Conservation (phyloP, 2,888 invertebrate genomes). For the Harpalus rufipes region DNA sequence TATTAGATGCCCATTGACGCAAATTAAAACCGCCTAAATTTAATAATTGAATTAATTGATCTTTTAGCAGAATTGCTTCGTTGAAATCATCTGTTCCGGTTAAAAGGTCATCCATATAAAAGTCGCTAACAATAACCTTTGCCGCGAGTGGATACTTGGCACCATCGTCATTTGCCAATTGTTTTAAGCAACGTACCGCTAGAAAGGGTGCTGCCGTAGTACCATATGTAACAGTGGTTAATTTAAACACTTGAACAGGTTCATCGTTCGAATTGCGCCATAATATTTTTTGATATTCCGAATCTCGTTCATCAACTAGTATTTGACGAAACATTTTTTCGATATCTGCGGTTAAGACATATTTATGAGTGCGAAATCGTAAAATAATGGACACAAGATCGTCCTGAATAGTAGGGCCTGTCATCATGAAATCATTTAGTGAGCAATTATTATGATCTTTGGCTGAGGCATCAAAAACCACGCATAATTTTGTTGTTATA, state of each 20-base stretch:
- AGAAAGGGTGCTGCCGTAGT: conserved; percentile 70
- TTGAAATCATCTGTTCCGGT: conserved; percentile 16
- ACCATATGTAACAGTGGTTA: conserved; percentile 72
- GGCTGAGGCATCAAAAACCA: conserved; percentile 22
- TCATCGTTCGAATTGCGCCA: conserved; percentile 70
- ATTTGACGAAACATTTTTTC: conserved; percentile 73
- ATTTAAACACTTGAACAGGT: conserved; percentile 65
- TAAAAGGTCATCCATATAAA: conserved; percentile 27
- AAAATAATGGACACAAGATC: conserved; percentile 67
- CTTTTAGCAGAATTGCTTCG: conserved; percentile 20
- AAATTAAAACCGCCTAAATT: conserved; percentile 34
- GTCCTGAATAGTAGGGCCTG: conserved; percentile 25
- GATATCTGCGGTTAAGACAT: conserved; percentile 72
- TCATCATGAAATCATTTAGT: conserved; percentile 18
- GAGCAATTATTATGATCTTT: conserved; percentile 15
- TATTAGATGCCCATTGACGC: conserved; percentile 24
- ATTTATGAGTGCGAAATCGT: conserved; percentile 70
- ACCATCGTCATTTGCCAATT: conserved; percentile 24
- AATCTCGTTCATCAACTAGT: conserved; percentile 69
- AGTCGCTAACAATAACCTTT: conserved; percentile 12
- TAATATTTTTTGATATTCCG: conserved; percentile 72
- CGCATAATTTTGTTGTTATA: conserved; percentile 2
- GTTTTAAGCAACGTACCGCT: conserved; percentile 68
- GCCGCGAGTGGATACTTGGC: conserved; percentile 18
- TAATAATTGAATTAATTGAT: conserved; percentile 49